These are phyloP conservation scores for Andrena camellia DNA, from an alignment of 2,888 invertebrate species.

Conservation along the genomic window DNA sequence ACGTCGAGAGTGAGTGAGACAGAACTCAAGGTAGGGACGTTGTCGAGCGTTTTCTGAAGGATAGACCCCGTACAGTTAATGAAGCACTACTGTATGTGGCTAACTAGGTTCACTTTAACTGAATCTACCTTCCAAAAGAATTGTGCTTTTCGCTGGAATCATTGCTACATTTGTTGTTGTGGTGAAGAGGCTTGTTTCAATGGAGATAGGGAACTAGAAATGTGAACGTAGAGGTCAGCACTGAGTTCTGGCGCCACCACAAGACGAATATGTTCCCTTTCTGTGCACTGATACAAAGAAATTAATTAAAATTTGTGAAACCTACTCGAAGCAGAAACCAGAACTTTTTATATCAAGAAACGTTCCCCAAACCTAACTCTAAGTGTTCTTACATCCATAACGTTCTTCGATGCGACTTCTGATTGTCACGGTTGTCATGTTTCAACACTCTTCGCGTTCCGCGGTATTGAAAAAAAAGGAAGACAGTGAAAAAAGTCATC, in stretches of 20 bases:
- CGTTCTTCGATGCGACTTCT: not conserved
- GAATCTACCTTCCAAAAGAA: too few relatives aligned
- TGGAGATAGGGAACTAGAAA: not conserved
- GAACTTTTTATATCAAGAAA: not conserved
- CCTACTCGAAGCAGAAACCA: not conserved
- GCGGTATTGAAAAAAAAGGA: not conserved
- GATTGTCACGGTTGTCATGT: not conserved
- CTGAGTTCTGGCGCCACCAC: not conserved
- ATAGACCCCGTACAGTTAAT: too few relatives aligned
- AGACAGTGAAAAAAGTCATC: conserved; percentile 29
- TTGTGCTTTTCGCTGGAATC: not conserved
- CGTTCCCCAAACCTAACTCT: not conserved
- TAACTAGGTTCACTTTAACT: too few relatives aligned
- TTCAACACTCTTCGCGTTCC: not conserved
- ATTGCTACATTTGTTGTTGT: not conserved
- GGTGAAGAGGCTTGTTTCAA: not conserved
- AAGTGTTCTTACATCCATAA: not conserved
- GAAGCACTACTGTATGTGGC: too few relatives aligned
- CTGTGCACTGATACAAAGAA: not conserved
- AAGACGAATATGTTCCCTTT: not conserved
- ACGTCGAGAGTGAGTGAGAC: too few relatives aligned
- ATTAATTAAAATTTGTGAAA: not conserved
- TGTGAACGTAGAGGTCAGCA: not conserved
- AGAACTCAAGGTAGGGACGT: too few relatives aligned
- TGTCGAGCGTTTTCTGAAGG: too few relatives aligned